A percentile compares a stretch with the other conserved stretches of the same genome.
phyloP scores from a whole-genome alignment of 2,797 vertebrate genomes.

The Margarornis squamiger region DNA sequence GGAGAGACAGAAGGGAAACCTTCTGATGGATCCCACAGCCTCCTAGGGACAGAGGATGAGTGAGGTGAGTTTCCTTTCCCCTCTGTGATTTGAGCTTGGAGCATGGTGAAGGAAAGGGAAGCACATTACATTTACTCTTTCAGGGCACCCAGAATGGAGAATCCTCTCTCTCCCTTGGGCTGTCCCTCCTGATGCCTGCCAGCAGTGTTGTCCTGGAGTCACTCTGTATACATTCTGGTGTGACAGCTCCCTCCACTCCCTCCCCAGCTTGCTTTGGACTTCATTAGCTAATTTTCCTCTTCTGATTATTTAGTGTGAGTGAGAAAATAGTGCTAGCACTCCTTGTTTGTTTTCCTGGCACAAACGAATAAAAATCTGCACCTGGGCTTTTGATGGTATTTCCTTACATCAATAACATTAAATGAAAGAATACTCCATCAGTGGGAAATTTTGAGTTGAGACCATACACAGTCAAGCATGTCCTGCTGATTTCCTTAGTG shows the following conservation, averaged over 20 bases:
- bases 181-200: background rate
- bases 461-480: background rate
- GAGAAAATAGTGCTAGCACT: background rate
- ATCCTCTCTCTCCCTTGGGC: background rate
- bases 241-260: background rate
- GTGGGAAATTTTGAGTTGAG: background rate
- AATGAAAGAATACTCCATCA: background rate
- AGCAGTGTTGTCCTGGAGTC: background rate
- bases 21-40: background rate
- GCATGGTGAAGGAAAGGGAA: background rate
- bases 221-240: background rate
- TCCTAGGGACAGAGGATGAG: background rate
- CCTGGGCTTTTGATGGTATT: background rate
- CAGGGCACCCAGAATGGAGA: background rate
- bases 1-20: background rate
- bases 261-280: background rate
- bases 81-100: background rate
- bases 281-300: background rate
- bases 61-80: constrained; percentile 28
- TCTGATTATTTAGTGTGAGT: background rate
- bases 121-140: background rate
- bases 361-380: constrained; percentile 3
- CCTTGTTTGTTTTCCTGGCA: background rate
- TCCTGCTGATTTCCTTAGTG: background rate
- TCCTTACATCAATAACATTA: background rate